Evolutionary conservation across 2,113 vertebrate species (phyloP).

Genomic region (Hucho hucho): DNA sequence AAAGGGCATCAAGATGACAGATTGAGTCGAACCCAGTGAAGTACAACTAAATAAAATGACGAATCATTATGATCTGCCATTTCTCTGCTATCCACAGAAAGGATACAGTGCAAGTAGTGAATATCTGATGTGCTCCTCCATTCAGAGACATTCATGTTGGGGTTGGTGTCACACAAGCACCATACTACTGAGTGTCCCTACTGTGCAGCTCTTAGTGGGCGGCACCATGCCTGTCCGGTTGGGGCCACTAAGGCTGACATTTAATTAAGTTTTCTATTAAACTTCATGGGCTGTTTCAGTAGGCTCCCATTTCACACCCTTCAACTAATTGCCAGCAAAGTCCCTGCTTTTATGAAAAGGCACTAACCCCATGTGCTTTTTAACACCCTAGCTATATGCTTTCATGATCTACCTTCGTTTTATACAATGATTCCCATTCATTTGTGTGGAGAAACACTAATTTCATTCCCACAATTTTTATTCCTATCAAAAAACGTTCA

Average conservation of each 20-base stretch:
- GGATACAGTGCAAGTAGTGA: neutral
- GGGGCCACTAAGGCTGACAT: slow-evolving; percentile 8
- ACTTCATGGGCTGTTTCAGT: neutral
- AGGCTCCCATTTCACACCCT: neutral
- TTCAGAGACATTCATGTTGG: neutral
- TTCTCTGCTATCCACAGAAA: neutral
- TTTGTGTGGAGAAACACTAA: too few species aligned
- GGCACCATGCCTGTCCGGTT: neutral
- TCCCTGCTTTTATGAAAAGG: neutral
- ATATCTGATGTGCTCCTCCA: neutral
- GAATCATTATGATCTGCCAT: neutral
- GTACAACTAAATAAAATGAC: neutral
- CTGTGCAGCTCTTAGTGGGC: too few species aligned
- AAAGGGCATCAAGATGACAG: neutral
- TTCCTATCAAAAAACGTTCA: neutral
- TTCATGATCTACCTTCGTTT: neutral
- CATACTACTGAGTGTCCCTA: neutral
- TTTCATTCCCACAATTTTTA: neutral
- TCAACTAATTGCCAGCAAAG: neutral
- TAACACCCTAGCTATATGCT: neutral
- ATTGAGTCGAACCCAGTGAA: slow-evolving; percentile 2
- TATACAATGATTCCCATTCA: too few species aligned
- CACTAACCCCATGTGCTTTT: neutral
- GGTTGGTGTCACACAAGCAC: neutral
- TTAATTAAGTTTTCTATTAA: neutral